Evolutionary conservation across 2,797 vertebrate genomes (phyloP).

Genomic region (Phoeniculus purpureus): DNA sequence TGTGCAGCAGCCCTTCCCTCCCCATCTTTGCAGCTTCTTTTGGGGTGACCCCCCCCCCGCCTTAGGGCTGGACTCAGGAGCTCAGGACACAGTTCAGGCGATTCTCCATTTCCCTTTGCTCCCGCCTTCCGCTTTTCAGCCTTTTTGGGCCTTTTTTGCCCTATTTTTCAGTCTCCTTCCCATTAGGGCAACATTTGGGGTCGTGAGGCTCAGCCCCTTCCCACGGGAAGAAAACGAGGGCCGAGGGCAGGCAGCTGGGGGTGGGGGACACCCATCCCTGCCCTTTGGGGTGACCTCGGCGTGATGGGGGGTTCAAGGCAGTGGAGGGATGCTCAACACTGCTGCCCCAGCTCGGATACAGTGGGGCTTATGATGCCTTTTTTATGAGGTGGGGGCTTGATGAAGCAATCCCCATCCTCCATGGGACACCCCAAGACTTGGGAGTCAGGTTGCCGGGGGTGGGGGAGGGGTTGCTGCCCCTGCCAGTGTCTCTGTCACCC

Average conservation of each 20-base stretch:
- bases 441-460: neutral
- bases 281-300: neutral
- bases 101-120: slow-evolving; percentile 51
- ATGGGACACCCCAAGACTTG: neutral
- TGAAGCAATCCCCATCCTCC: neutral
- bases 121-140: slow-evolving; percentile 5
- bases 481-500: neutral
- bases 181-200: no score
- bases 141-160: neutral
- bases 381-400: accelerated
- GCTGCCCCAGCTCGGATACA: neutral
- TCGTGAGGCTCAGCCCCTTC: neutral
- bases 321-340: neutral
- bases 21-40: neutral
- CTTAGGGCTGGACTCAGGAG: neutral
- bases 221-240: accelerated
- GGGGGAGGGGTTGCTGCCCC: neutral
- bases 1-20: neutral
- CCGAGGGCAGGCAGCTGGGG: neutral
- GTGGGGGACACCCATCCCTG: neutral
- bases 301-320: neutral
- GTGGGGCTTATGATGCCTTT: neutral
- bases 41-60: neutral
- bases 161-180: neutral
- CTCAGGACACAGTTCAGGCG: neutral